phyloP scores from a whole-genome alignment of 2,888 invertebrate genomes.

The Cataglyphis livida region DNA sequence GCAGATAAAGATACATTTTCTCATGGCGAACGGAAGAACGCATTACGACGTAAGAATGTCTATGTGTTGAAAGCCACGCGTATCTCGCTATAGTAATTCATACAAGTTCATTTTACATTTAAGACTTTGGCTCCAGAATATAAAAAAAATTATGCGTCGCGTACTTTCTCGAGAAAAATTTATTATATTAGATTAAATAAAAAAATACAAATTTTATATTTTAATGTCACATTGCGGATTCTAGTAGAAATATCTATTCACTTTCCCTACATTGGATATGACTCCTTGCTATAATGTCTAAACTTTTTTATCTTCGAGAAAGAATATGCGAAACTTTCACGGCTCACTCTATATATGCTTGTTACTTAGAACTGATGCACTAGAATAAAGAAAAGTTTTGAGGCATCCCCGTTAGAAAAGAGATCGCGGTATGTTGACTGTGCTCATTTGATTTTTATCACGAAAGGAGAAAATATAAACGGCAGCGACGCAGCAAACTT shows the following conservation, averaged over 20 bases:
- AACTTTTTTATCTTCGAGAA: not conserved
- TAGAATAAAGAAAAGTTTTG: not conserved
- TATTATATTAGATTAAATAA: no score
- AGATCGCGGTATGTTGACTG: constrained; percentile 17
- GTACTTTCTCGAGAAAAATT: not conserved
- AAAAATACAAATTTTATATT: no score
- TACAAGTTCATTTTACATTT: constrained; percentile 8
- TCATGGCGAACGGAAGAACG: not conserved
- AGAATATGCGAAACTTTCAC: not conserved
- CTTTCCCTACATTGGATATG: not conserved
- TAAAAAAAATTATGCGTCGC: not conserved
- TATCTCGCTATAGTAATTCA: not conserved
- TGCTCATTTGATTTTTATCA: constrained; percentile 37
- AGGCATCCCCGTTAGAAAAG: not conserved
- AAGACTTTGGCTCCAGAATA: not conserved
- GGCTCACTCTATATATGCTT: not conserved
- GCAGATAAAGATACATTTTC: constrained; percentile 59
- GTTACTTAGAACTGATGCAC: not conserved
- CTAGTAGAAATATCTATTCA: not conserved
- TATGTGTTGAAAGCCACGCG: not conserved
- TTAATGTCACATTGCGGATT: not conserved
- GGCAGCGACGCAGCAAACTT: constrained; percentile 19
- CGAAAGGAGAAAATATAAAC: constrained; percentile 38
- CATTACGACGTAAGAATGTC: not conserved
- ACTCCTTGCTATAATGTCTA: not conserved